Evolutionary conservation across 1,140 invertebrate genomes (phyloP).

Genomic region (Eueides isabella): DNA sequence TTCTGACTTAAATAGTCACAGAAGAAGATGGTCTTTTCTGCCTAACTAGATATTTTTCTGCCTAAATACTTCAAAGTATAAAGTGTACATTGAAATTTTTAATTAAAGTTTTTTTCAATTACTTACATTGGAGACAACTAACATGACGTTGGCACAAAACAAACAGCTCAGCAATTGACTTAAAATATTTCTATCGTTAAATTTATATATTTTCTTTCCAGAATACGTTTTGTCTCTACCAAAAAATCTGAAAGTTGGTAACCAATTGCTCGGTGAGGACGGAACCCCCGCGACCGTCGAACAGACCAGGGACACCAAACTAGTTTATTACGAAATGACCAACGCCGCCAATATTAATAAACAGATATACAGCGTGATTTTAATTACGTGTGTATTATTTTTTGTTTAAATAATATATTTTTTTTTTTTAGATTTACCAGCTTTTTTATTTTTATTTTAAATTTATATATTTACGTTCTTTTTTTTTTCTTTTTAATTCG

Average conservation of each 20-base stretch:
- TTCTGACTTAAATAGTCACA: too few relatives aligned
- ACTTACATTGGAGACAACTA: too few relatives aligned
- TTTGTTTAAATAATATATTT: background rate
- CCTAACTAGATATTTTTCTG: too few relatives aligned
- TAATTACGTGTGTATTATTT: background rate
- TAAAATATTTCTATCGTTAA: too few relatives aligned
- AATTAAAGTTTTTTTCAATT: too few relatives aligned
- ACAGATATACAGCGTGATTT: slow-evolving; percentile 19
- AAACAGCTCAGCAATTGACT: too few relatives aligned
- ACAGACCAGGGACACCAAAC: slow-evolving; percentile 52
- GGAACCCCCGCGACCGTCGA: slow-evolving; percentile 61
- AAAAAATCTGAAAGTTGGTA: slow-evolving; percentile 65
- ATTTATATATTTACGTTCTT: too few relatives aligned
- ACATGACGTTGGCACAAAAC: too few relatives aligned
- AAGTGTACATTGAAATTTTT: too few relatives aligned
- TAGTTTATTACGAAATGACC: slow-evolving; percentile 37
- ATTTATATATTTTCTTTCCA: slow-evolving; percentile 46
- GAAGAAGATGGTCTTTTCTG: too few relatives aligned
- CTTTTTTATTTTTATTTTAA: background rate
- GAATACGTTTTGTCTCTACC: slow-evolving; percentile 59
- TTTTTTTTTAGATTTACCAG: background rate
- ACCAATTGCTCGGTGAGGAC: slow-evolving; percentile 63
- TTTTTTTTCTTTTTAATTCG: too few relatives aligned
- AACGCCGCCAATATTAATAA: background rate
- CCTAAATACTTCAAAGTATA: too few relatives aligned